Conservation (phyloP, 2,113 vertebrate genomes). For the Megatriorchis doriae region DNA sequence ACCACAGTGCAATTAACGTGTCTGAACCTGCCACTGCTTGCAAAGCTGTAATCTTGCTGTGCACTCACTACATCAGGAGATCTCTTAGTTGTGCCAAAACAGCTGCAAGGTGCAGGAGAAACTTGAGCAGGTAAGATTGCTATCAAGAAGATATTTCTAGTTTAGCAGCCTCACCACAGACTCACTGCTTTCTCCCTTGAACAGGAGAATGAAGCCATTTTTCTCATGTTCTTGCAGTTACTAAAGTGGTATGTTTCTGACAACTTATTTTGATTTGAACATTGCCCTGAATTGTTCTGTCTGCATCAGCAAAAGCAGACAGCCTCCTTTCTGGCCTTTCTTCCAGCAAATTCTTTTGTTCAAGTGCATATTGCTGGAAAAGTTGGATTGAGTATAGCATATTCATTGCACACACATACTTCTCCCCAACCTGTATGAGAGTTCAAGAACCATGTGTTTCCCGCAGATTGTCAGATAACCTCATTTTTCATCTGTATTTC, state of each 20-base stretch:
- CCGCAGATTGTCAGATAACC: not conserved
- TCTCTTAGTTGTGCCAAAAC: not conserved
- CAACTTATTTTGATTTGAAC: not conserved
- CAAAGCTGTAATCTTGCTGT: not conserved
- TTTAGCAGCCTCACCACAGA: not conserved
- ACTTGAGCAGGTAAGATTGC: not conserved
- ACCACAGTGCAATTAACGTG: not conserved
- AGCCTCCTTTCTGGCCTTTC: not conserved
- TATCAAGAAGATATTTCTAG: not conserved
- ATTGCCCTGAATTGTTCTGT: not conserved
- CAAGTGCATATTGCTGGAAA: not conserved
- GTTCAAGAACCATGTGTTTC: not conserved
- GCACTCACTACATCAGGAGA: not conserved
- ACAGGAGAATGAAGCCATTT: not conserved
- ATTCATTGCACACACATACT: not conserved
- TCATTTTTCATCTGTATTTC: not conserved
- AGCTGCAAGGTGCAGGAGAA: constrained; percentile 27
- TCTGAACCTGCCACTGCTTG: not conserved
- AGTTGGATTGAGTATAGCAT: not conserved
- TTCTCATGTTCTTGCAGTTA: not conserved
- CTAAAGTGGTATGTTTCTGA: not conserved
- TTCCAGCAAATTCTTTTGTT: not conserved
- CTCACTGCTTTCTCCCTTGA: not conserved
- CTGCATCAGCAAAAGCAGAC: not conserved
- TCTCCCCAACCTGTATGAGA: not conserved